A percentile compares a stretch with the other conserved stretches of the same genome.
Evolutionary conservation across 1,140 invertebrate genomes (phyloP).

Genomic region (Hycleus cichorii): DNA sequence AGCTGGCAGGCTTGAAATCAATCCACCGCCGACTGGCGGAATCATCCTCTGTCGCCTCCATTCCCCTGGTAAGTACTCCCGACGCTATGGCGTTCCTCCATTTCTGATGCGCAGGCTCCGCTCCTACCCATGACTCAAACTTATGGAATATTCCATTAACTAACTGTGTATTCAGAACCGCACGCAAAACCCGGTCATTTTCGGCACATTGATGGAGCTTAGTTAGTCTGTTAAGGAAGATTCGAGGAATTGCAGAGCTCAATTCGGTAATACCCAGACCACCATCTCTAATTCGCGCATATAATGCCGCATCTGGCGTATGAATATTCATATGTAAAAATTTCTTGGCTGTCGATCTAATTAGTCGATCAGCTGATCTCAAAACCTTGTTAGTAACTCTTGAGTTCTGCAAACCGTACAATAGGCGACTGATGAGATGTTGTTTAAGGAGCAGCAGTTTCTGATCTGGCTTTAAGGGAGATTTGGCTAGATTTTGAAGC

Average conservation of each 20-base stretch:
- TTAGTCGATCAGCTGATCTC: background rate
- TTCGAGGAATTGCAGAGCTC: background rate
- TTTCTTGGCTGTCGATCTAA: conserved; percentile 21
- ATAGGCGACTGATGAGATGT: background rate
- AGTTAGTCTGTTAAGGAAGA: background rate
- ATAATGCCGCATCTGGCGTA: conserved; percentile 31
- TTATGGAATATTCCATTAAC: no score
- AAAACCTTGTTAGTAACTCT: background rate
- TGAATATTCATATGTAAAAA: conserved; percentile 38
- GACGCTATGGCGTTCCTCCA: no score
- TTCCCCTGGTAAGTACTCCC: background rate
- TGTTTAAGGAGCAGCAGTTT: background rate
- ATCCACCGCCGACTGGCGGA: conserved; percentile 6
- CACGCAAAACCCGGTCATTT: no score
- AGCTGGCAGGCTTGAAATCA: conserved; percentile 1
- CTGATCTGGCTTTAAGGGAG: conserved; percentile 9
- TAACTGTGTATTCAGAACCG: no score
- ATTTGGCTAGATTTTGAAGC: background rate
- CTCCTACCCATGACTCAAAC: no score
- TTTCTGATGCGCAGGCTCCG: no score
- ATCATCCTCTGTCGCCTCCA: conserved; percentile 1
- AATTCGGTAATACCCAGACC: conserved; percentile 18
- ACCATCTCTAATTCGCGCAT: conserved; percentile 24
- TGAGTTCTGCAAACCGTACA: background rate
- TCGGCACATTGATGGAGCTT: no score